Base-by-base conservation (phyloP, 2,888 invertebrate genomes). In the Drosophila demipolita region DNA sequence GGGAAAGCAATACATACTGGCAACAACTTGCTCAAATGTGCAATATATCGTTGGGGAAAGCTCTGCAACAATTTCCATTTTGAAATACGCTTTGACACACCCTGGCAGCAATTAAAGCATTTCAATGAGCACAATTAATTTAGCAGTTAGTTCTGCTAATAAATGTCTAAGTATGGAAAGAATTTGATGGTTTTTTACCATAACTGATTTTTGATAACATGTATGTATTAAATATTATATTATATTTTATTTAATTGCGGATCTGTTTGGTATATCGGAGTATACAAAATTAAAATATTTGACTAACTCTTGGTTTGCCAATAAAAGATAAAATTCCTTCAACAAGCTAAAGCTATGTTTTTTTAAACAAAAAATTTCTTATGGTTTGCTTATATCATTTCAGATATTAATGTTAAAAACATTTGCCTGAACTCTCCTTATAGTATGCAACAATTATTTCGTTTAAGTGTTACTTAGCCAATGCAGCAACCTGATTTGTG, bases 11-110 rank as follows among this genome's bases (percentile, higher is more conserved):
- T 67, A 65, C 68, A 23, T 67, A 66, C 42, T 67, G 70, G 82
- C 65, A 73, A 82, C 72, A 71, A 74, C 79, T 80, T 76, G 59
- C 29, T 70, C 62, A 53, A 74, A 70, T 69, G 76, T 78, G 59
- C 80, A 65, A 80, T 64, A 63, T 42, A 40, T 65, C 48, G 3
- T 26, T 52, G 23, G 6, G 23, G 26, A 7, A 61, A 32, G 60
- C 11, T n/a, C 23, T 33, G 11, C 6, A 33, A 32, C 17, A 48
- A 45, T 38, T 60, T 2, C n/a, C 15, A 23, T 26, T 42, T 45
- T 33, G 12, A 45, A 38, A 23, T 33, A 40, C 52, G n/a, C 36
- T 68, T 42, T 3, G n/a, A 23, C 35, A 52, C 68, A 50, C 11
- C 29, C 50, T 36, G n/a, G 4, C 32, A 11, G 11, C 17, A 45